Percentiles rank a stretch among this genome's conserved stretches.
These are phyloP conservation scores for Armadillidium nasatum DNA, from an alignment of 1,140 invertebrate species.

Conservation along the genomic window DNA sequence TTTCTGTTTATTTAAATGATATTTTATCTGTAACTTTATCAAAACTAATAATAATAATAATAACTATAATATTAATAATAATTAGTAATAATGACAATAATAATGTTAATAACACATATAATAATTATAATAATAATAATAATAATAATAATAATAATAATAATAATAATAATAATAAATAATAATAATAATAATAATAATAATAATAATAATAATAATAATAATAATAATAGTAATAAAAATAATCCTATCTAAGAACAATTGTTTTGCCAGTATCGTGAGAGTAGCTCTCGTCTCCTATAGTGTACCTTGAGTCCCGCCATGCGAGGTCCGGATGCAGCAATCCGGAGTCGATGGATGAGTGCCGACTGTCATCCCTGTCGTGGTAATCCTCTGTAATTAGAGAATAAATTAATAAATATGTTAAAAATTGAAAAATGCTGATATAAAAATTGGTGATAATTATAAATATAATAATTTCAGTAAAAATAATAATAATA, in stretches of 20 bases:
- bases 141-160: conserved; percentile 12
- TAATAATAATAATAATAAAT: conserved; percentile 23
- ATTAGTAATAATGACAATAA: conserved; percentile 33
- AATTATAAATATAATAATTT: background rate
- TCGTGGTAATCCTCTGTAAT: conserved; percentile 56
- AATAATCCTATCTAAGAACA: background rate
- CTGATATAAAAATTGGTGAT: background rate
- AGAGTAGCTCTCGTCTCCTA: background rate
- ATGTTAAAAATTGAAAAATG: background rate
- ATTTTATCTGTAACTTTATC: too few species aligned
- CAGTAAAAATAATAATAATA: background rate
- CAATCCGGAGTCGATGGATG: conserved; percentile 49
- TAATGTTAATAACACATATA: conserved; percentile 34
- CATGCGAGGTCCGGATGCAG: conserved; percentile 77
- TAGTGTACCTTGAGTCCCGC: conserved; percentile 52
- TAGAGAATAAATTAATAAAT: background rate
- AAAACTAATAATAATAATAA: background rate
- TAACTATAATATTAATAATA: background rate
- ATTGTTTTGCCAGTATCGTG: background rate
- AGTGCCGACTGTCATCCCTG: conserved; percentile 42
- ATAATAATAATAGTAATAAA: conserved; percentile 6
- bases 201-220: conserved; percentile 10
- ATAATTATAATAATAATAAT: conserved; percentile 12
- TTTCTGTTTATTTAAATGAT: too few species aligned
- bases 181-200: background rate